Evolutionary conservation across 2,113 vertebrate species (phyloP).

Genomic region (Scortum barcoo): DNA sequence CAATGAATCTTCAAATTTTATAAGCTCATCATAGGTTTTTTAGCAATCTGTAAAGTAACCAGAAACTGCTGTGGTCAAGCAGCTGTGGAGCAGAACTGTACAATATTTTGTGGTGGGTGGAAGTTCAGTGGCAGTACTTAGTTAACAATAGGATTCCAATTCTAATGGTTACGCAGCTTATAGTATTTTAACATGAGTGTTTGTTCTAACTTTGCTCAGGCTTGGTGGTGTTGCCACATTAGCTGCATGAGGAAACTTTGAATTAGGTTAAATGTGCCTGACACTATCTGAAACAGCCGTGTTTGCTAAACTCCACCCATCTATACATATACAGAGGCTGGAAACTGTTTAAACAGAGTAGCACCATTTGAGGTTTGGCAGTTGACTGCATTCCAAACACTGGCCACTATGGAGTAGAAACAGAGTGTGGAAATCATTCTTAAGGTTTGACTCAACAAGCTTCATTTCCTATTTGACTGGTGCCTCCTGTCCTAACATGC

Average conservation of each 20-base stretch:
- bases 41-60: no score
- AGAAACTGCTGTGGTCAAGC: no score
- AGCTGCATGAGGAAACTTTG: neutral
- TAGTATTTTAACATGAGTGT: neutral
- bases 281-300: neutral
- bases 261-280: neutral
- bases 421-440: neutral
- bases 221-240: neutral
- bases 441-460: neutral
- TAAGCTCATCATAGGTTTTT: no score
- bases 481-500: neutral
- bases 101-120: neutral
- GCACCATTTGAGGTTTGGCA: neutral
- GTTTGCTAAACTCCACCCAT: constrained; percentile 7
- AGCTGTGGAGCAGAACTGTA: no score
- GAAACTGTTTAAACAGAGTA: neutral
- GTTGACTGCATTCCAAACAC: neutral
- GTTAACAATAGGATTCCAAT: no score
- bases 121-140: neutral
- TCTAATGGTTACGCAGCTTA: neutral
- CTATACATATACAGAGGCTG: no score
- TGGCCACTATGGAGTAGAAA: neutral
- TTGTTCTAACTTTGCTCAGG: neutral
- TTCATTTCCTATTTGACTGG: neutral
- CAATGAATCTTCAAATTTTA: neutral